Base-by-base conservation (phyloP, 2,797 vertebrate species). In the Coccyzus lansbergi region DNA sequence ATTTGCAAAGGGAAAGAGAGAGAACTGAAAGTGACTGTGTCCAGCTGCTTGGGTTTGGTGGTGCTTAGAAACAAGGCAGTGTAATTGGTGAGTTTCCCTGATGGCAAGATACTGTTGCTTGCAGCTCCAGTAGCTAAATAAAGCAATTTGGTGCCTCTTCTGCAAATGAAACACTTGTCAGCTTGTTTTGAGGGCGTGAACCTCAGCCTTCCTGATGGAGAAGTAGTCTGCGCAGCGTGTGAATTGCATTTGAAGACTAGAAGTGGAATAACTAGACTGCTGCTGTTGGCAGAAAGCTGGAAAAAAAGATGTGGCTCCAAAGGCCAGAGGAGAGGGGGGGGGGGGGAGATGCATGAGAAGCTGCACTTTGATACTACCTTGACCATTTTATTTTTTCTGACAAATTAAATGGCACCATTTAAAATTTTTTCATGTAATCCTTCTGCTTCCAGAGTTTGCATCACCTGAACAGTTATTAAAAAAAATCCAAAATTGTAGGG, bases 101-200 rank as follows among this genome's bases (percentile, higher is more conserved):
- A 82, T 88, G 79, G 76, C n/a, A 42, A 91, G 83, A 86, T 86
- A 79, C 36, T 82, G 83, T 60, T 48, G 69, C 36, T 63, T 92
- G 82, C 60, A 79, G 71, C 78, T 87, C 60, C 55, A 14, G 34
- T 76, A 75, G 63, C 86, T 93, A 90, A 72, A 90, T 70, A 83
- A 94, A 95, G 80, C 15, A 3, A 74, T 88, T 85, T 4, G 62
- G 42, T 94, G 63, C 36, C 64, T 88, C 94, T 91, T 88, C 74
- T 83, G 86, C 84, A 81, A 83, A 67, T 46, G 75, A 79, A 90
- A 90, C 83, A 82, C 93, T 93, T 79, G 93, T 91, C 78, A n/a
- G 82, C 90, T 94, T 96, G 92, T 95, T 96, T 94, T 96, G 92
- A 96, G 95, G 94, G 94, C 29, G 83, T 92, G 93, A 94, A 79